Evolutionary conservation across 2,113 vertebrate species (phyloP), one percentile per base, ranked within the genome.

Genomic region (Brachyhypopomus gauderio): DNA sequence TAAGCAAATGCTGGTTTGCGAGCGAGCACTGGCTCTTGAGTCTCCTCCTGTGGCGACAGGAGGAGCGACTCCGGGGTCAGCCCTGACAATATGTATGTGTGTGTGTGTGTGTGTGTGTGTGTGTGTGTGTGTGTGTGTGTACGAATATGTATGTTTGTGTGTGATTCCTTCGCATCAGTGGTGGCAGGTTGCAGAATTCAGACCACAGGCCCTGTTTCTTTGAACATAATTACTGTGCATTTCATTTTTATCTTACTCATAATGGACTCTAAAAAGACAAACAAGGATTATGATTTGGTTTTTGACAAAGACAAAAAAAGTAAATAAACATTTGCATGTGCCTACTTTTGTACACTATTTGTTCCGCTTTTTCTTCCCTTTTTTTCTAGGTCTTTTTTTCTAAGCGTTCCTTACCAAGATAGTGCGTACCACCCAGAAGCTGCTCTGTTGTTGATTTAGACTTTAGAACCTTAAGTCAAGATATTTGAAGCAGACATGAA

Each of bases 381-480:
- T 71, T 55, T 75, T 34, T 66, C 27, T 2, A n/a, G 8, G 17
- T 30, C 23, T 62, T 60, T 60, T 45, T 55, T 14, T 73, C 8
- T 9, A 41, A 14, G 60, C 7, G 60, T 48, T 64, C 60, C 60
- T 63, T 27, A 3, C 60, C 45, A 58, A 4, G 71, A 79, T 41
- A 83, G 60, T 66, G 63, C 76, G 74, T 60, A 69, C 77, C 77
- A 79, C 77, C 77, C 82, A 79, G 30, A 69, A 79, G 55, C 72
- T 67, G 34, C 71, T 75, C 82, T 83, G 77, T 48, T 83, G 71
- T 75, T 74, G 72, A 79, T 83, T 79, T 77, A 38, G 36, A 67
- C 25, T 59, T 70, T 14, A 78, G 14, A 69, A 69, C 70, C 67
- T 74, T n/a, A 67, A 83, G 69, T 78, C 27, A 11, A 55, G 48